Conservation (phyloP, 2,888 invertebrate species). For the Bugula neritina region DNA sequence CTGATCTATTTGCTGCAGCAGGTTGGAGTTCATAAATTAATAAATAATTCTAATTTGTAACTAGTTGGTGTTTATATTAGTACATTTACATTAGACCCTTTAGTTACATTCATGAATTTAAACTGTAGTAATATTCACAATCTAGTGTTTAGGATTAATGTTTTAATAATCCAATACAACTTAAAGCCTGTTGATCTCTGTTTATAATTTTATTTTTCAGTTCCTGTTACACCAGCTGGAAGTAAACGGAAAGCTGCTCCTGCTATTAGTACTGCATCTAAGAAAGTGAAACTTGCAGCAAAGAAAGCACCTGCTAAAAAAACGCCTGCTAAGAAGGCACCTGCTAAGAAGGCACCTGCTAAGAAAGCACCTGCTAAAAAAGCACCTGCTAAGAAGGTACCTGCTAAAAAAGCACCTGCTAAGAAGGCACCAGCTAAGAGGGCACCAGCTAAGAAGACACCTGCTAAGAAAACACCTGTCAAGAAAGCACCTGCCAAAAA, state of each 20-base stretch:
- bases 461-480: neutral
- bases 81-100: too few species aligned
- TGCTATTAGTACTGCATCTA: neutral
- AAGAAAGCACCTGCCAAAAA: neutral
- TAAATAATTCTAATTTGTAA: neutral
- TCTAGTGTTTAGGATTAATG: too few species aligned
- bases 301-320: conserved; percentile 6
- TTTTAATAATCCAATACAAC: too few species aligned
- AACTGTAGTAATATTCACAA: too few species aligned
- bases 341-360: conserved; percentile 17
- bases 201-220: neutral
- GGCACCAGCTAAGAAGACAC: conserved; percentile 15
- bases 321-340: neutral
- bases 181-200: too few species aligned
- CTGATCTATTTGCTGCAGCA: neutral
- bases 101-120: too few species aligned
- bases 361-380: conserved; percentile 20
- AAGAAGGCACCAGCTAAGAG: conserved; percentile 17
- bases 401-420: conserved; percentile 18
- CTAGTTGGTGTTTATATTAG: too few species aligned
- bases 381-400: conserved; percentile 16
- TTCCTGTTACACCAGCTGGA: neutral
- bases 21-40: neutral
- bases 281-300: neutral
- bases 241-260: conserved; percentile 10